phyloP scores from a whole-genome alignment of 2,797 vertebrate species.

The Nannoperca australis region DNA sequence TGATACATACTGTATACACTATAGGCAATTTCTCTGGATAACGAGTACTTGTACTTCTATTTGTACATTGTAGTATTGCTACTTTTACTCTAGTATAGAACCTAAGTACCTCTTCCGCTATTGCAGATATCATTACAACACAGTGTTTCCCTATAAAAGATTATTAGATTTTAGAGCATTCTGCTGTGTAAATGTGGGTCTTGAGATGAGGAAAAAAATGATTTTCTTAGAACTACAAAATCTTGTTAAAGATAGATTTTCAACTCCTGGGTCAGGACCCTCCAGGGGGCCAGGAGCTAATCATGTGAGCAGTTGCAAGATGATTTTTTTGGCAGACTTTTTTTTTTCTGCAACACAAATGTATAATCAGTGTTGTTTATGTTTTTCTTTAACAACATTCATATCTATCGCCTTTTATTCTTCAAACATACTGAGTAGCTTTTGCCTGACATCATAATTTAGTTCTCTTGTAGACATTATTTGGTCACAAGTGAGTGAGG shows the following conservation, averaged over 20 bases:
- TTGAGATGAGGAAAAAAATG: neutral
- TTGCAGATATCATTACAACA: neutral
- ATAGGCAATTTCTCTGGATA: too few relatives aligned
- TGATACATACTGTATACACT: too few relatives aligned
- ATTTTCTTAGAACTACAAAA: neutral
- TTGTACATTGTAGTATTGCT: neutral
- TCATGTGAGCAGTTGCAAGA: neutral
- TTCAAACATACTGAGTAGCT: neutral
- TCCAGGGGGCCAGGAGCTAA: neutral
- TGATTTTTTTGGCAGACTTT: neutral
- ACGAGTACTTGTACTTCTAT: too few relatives aligned
- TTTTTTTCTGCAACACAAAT: neutral
- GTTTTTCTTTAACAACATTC: neutral
- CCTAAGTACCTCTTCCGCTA: neutral
- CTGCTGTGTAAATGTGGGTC: neutral
- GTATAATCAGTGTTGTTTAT: neutral
- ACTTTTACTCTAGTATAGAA: too few relatives aligned
- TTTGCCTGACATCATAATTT: neutral
- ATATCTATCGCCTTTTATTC: neutral
- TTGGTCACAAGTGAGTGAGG: neutral
- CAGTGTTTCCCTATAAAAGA: neutral
- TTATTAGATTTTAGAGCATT: neutral
- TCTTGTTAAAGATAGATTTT: neutral
- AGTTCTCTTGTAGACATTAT: neutral
- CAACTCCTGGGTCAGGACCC: neutral